These are phyloP conservation scores for Theristicus caerulescens DNA, from an alignment of 2,113 vertebrate genomes.

Conservation along the genomic window DNA sequence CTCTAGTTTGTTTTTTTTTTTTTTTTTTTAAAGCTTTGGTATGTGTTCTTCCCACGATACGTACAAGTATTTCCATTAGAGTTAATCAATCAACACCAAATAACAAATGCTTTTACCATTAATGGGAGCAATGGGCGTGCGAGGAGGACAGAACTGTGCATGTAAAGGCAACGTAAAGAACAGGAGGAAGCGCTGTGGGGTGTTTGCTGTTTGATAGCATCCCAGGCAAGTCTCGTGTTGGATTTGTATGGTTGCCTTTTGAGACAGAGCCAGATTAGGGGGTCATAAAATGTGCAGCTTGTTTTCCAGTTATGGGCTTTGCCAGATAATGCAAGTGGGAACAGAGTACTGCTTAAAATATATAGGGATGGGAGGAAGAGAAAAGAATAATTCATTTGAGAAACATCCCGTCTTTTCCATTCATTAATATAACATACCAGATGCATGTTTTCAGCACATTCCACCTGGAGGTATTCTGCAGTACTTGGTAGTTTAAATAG, in stretches of 20 bases:
- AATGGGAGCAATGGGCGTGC: not conserved
- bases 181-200: not conserved
- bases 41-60: not conserved
- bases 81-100: slow-evolving; percentile 45
- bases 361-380: not conserved
- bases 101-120: slow-evolving; percentile 28
- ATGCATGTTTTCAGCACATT: fast-evolving
- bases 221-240: not conserved
- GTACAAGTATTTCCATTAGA: slow-evolving; percentile 28
- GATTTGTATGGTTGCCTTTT: not conserved
- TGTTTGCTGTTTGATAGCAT: not conserved
- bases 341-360: not conserved
- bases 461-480: not conserved
- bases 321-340: not conserved
- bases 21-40: not conserved
- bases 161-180: not conserved
- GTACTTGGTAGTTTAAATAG: not conserved
- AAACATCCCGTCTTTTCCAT: not conserved
- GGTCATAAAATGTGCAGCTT: not conserved
- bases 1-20: not conserved
- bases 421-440: not conserved
- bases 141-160: not conserved
- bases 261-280: not conserved
- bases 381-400: not conserved
- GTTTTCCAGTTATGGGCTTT: not conserved